Evolutionary conservation across 2,888 invertebrate genomes (phyloP), one percentile per base, ranked within the genome.

Genomic region (Mechanitis mazaeus): DNA sequence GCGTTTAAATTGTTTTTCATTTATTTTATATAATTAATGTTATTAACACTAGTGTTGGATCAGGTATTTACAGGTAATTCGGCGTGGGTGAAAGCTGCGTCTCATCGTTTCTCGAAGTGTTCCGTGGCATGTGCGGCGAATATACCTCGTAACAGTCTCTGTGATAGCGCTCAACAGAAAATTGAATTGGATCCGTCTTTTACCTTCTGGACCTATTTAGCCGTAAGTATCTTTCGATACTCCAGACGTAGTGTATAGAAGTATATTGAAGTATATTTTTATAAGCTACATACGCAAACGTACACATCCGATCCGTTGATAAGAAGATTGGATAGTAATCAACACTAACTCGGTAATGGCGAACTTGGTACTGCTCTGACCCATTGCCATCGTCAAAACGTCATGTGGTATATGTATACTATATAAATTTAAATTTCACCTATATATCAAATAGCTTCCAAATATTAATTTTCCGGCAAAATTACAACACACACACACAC

Each of bases 161-260:
- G 94, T 75, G 87, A 90, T 3, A 94, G 94, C 75, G 76, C 75
- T 54, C 88, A 92, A 65, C 91, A 87, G 67, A 85, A 91, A 45
- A 85, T 93, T 31, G 94, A 94, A 73, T 83, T 92, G 64, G 93
- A 95, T 74, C 91, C 93, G 20, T 78, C 83, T 1, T 81, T 94
- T 60, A 95, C 95, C 0, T 95, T 95, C 78, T 95, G 95, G 94
- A 75, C 92, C 1, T 95, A 95, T 76, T 87, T 94, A 45, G 90
- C 87, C 54, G 92, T 94, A 67, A 89, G 93, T 80, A 66, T 5
- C 35, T 5, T 35, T 56, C 12, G 46, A 20, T 55, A 33, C 12
- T 12, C 7, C 45, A 3, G 4, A 20, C 35, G 9, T 35, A n/a
- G 20, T 56, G 12, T 31, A 56, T 0, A 77, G 73, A 75, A 72